These are phyloP conservation scores for Maniola jurtina DNA, from an alignment of 1,140 invertebrate genomes.

Conservation along the genomic window DNA sequence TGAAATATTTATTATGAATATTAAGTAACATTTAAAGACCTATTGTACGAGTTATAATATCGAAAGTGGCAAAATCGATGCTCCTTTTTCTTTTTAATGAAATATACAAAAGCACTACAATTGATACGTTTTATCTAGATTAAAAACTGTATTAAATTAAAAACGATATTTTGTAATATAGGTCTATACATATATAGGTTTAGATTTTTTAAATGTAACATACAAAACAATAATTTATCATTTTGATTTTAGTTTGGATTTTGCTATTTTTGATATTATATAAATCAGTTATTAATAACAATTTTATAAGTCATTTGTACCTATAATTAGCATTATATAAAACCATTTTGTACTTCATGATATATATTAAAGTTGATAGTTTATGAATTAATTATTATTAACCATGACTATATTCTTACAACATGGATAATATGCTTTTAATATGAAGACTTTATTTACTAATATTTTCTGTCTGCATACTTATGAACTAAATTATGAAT, in stretches of 20 bases:
- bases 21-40: conserved; percentile 11
- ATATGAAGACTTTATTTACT: conserved; percentile 38
- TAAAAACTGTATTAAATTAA: too few species aligned
- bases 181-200: too few species aligned
- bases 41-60: not conserved
- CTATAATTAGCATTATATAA: conserved; percentile 38
- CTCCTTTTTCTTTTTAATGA: not conserved
- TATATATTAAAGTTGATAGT: conserved; percentile 14
- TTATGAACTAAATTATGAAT: conserved; percentile 13
- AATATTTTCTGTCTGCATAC: conserved; percentile 33
- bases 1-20: conserved; percentile 28
- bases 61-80: not conserved
- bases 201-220: conserved; percentile 11
- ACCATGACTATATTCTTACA: conserved; percentile 13
- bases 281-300: not conserved
- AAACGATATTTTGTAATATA: too few species aligned
- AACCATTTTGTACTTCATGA: conserved; percentile 35
- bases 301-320: conserved; percentile 56
- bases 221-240: not conserved
- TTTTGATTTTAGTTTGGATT: too few species aligned
- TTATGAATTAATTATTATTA: conserved; percentile 25
- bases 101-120: not conserved
- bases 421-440: conserved; percentile 22
- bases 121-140: too few species aligned
- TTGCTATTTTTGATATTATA: conserved; percentile 9